Percentiles rank a stretch among this genome's conserved stretches.
These are phyloP conservation scores for Tachina grossa DNA, from an alignment of 2,888 invertebrate species.

Conservation along the genomic window DNA sequence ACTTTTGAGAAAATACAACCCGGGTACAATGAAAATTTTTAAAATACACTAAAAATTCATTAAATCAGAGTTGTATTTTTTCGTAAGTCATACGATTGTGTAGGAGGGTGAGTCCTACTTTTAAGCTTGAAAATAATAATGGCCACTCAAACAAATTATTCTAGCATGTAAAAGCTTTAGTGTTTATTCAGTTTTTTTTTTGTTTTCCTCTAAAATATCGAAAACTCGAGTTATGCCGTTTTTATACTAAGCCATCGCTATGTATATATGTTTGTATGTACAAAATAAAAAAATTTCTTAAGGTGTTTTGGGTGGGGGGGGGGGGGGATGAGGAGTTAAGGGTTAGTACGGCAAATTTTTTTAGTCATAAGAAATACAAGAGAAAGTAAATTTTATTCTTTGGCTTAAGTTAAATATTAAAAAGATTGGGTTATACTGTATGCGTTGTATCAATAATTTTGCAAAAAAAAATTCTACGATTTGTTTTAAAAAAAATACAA, in stretches of 20 bases:
- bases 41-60: too few relatives aligned
- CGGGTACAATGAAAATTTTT: too few relatives aligned
- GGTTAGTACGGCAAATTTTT: neutral
- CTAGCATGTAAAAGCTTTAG: too few relatives aligned
- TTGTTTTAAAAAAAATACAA: neutral
- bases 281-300: conserved; percentile 7
- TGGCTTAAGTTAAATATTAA: conserved; percentile 42
- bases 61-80: too few relatives aligned
- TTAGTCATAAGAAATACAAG: conserved; percentile 2
- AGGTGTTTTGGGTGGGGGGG: neutral
- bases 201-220: too few relatives aligned
- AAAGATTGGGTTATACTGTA: neutral
- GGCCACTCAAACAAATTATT: too few relatives aligned
- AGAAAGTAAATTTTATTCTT: conserved; percentile 31
- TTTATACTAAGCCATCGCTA: neutral
- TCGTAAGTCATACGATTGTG: too few relatives aligned
- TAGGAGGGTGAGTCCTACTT: too few relatives aligned
- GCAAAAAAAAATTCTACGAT: neutral
- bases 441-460: neutral
- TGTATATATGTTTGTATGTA: conserved; percentile 10
- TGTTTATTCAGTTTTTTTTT: too few relatives aligned
- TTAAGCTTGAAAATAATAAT: too few relatives aligned
- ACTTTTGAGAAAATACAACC: too few relatives aligned
- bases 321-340: neutral
- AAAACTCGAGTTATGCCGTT: too few relatives aligned